phyloP scores from a whole-genome alignment of 2,888 invertebrate species.

The Pteria penguin region DNA sequence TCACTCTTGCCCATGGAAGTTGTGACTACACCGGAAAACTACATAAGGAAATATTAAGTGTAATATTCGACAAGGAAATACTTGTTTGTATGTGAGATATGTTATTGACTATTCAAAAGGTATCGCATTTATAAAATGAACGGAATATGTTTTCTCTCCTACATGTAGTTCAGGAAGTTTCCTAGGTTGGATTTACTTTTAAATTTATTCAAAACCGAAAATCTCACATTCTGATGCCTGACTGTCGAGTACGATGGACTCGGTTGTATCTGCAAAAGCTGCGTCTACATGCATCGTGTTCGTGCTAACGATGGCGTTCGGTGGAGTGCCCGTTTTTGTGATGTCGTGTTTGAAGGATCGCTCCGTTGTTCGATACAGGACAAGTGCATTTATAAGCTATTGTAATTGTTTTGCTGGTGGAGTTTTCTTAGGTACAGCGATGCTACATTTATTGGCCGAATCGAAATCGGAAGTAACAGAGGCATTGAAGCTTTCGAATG shows the following conservation, averaged over 20 bases:
- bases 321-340: not conserved
- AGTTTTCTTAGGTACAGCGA: constrained; percentile 14
- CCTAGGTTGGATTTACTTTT: too few species aligned
- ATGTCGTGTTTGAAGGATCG: constrained; percentile 5
- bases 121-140: too few species aligned
- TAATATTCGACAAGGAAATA: too few species aligned
- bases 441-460: constrained; percentile 22
- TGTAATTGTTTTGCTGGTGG: constrained; percentile 21
- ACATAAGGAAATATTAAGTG: too few species aligned
- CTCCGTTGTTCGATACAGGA: not conserved
- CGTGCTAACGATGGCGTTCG: not conserved
- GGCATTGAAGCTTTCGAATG: not conserved
- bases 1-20: too few species aligned
- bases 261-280: constrained; percentile 3
- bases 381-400: not conserved
- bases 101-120: too few species aligned
- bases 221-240: too few species aligned
- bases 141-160: too few species aligned
- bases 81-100: too few species aligned
- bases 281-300: constrained; percentile 2
- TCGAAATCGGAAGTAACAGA: not conserved
- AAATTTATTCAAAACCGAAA: too few species aligned
- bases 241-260: not conserved
- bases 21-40: too few species aligned
- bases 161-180: too few species aligned